Evolutionary conservation across 2,888 invertebrate species (phyloP), one percentile per base, ranked within the genome.

Genomic region (Mythimna albipuncta): DNA sequence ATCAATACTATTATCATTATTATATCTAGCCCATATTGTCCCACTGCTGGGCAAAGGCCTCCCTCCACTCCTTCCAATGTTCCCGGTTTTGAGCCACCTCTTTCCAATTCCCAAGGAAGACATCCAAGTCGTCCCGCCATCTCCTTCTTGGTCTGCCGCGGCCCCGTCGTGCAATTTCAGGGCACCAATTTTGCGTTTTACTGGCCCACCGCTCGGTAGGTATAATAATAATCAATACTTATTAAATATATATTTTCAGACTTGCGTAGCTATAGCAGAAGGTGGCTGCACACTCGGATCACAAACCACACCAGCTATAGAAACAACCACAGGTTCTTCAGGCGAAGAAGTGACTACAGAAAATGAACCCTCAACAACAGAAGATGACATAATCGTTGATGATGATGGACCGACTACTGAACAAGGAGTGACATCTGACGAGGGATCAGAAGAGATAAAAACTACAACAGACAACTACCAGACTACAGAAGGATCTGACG

Each of bases 271-370:
- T 4, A 83, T 83, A 35, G 61, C 70, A 6, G 80, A 76, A 66
- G 82, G 82, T 13, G 82, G 82, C 2, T 83, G 82, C n/a, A 83
- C 83, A 2, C 59, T 80, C 0, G 71, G 75, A 2, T 35, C 70
- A 19, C 64, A 54, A 68, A 75, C 79, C 0, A 72, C 74, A 11
- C 62, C 74, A 62, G 47, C 58, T n/a, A 0, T 26, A 64, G 67
- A 54, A 35, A 66, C 52, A n/a, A 80, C 68, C 2, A 50, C 75
- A 11, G 44, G 11, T 9, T 19, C 38, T 7, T 32, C 55, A 0
- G 55, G 32, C 0, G 64, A 55, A 26, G 69, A 66, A 16, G 2
- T 44, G 11, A 54, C 55, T 5, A 77, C 77, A 35, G 78, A 63
- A 35, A 32, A 19, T 52, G 32, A 13, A 7, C 0, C 13, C 26